Conservation (phyloP, 2,797 vertebrate species). For the Hippocampus kuda region DNA sequence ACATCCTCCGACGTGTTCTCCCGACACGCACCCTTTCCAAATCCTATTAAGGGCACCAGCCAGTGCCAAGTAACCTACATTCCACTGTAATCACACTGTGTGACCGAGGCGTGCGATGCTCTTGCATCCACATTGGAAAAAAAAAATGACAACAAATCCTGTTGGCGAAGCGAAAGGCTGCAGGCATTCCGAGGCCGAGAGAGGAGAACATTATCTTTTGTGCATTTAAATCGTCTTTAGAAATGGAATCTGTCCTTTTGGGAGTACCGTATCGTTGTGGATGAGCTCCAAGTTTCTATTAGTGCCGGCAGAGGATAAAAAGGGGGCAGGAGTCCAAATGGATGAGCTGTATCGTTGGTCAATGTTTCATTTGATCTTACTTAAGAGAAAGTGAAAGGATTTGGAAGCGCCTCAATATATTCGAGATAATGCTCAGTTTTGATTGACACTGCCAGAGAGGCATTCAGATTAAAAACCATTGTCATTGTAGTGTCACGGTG, state of each 20-base stretch:
- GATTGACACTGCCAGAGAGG: too few species aligned
- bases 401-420: too few species aligned
- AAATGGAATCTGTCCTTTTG: slow-evolving; percentile 29
- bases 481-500: too few species aligned
- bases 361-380: background rate
- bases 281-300: slow-evolving; percentile 19
- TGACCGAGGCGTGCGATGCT: slow-evolving; percentile 25
- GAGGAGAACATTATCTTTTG: slow-evolving; percentile 12
- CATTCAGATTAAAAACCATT: too few species aligned
- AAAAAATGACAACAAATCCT: slow-evolving; percentile 27
- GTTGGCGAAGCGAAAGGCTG: slow-evolving; percentile 22
- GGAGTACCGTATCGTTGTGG: slow-evolving; percentile 23
- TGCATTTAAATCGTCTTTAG: slow-evolving; percentile 37
- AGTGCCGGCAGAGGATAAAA: slow-evolving; percentile 2
- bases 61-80: slow-evolving; percentile 56
- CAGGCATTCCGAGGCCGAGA: slow-evolving; percentile 13
- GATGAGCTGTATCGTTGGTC: background rate
- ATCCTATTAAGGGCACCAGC: slow-evolving; percentile 51
- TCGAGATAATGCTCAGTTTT: too few species aligned
- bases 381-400: too few species aligned
- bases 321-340: slow-evolving; percentile 17
- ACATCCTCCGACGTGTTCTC: slow-evolving; percentile 32
- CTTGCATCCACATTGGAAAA: slow-evolving; percentile 4
- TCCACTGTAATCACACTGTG: slow-evolving; percentile 41
- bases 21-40: slow-evolving; percentile 38